phyloP scores from a whole-genome alignment of 2,113 vertebrate species.

The Eudyptes chrysolophus region DNA sequence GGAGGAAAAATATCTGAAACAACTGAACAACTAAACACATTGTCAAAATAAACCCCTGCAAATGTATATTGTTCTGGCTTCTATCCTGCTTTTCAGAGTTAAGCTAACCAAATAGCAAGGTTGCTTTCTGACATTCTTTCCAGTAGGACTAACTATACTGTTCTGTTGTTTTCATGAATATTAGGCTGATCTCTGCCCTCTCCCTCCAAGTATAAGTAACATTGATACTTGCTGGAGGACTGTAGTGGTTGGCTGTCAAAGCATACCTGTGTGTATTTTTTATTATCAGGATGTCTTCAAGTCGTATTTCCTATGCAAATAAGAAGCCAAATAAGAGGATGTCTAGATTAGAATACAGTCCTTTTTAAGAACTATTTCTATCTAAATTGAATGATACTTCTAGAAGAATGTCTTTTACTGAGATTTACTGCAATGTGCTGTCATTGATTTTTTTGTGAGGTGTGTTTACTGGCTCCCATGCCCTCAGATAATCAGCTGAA shows the following conservation, averaged over 20 bases:
- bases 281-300: background rate
- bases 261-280: background rate
- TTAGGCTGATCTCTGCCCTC: background rate
- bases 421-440: background rate
- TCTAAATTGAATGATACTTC: background rate
- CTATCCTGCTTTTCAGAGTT: conserved; percentile 28
- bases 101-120: conserved; percentile 48
- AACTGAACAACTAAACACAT: conserved; percentile 35
- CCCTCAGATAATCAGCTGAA: background rate
- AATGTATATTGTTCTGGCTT: conserved; percentile 53
- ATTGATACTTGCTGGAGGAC: background rate
- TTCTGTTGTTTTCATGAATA: conserved; percentile 14
- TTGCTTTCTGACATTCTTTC: conserved; percentile 52
- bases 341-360: background rate
- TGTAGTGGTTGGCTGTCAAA: background rate
- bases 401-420: background rate
- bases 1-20: conserved; percentile 25
- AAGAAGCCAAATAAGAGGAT: background rate
- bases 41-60: conserved; percentile 47
- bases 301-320: background rate
- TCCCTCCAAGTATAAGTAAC: background rate
- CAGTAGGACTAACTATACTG: conserved; percentile 6
- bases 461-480: background rate
- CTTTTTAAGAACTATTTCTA: background rate
- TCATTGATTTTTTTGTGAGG: background rate